Base-by-base conservation (phyloP, 2,888 invertebrate species). In the Heliconius hortense region DNA sequence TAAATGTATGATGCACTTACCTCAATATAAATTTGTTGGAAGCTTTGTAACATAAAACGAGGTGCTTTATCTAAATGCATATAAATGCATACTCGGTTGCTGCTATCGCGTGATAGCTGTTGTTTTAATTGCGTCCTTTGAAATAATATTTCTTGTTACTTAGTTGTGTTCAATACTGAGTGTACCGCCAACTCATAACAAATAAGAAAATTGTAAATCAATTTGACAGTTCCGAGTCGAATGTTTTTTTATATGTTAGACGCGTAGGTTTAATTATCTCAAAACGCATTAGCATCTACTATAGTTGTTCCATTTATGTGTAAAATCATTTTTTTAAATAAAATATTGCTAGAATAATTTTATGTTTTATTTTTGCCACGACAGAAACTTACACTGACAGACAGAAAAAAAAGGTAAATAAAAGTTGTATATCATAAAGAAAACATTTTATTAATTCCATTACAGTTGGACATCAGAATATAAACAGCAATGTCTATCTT, bases 391-490 rank as follows among this genome's bases (percentile, higher is more conserved):
- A n/a, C n/a, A n/a, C n/a, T n/a, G n/a, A n/a, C n/a, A n/a, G n/a
- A n/a, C n/a, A n/a, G n/a, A n/a, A n/a, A n/a, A 28, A 28, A 21
- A 28, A 35, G 28, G 68, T 69, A 53, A 56, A 69, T 69, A 56
- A 69, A 68, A 53, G 28, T 21, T 26, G 10, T n/a, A 43, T 10
- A 78, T 84, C 77, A 82, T 81, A 77, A 82, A 82, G 79, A 82
- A 85, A 88, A 87, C 85, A 84, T 87, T 90, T 90, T 87, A 90
- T 89, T 90, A 77, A 76, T 76, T 89, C 86, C 87, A 89, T 89
- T 90, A 90, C 88, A 88, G 85, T 87, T 87, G 86, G 85, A 90
- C 88, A 89, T 87, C 80, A 81, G 83, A 80, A 82, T 82, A 83
- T 82, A 69, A 56, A 56, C 82, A 82, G 82, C 82, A 80, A 81